phyloP scores from a whole-genome alignment of 64 coral and sea anemone genomes.

The Porites lutea region DNA sequence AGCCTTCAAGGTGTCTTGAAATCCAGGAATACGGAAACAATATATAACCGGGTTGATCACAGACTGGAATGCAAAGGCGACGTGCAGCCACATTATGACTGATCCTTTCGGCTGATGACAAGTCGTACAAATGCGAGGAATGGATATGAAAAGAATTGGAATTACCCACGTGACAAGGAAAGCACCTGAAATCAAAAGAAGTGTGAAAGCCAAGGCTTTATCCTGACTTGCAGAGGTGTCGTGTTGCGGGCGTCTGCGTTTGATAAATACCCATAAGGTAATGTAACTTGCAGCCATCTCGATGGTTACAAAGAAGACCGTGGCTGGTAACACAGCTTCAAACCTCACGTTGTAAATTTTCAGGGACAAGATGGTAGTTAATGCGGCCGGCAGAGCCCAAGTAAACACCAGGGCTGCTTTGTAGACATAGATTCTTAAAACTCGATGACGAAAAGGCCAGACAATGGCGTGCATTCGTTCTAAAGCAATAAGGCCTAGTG shows the following conservation, averaged over 20 bases:
- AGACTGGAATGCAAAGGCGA: not conserved
- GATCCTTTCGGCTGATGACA: not conserved
- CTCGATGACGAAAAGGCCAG: not conserved
- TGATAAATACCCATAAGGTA: not conserved
- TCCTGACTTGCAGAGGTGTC: not conserved
- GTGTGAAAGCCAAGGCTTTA: not conserved
- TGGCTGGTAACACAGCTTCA: not conserved
- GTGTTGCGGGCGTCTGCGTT: not conserved
- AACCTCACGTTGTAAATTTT: not conserved
- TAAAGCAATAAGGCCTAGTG: not conserved
- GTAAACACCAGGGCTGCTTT: not conserved
- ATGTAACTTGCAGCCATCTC: not conserved
- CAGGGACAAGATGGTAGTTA: not conserved
- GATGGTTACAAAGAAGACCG: not conserved
- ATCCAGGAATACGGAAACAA: not conserved
- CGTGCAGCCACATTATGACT: not conserved
- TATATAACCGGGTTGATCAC: constrained; percentile 21
- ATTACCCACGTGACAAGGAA: constrained; percentile 4
- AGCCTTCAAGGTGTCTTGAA: not conserved
- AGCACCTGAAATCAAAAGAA: not conserved
- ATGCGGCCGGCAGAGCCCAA: not conserved
- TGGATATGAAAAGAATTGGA: not conserved
- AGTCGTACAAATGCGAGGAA: not conserved
- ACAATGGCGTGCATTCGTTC: not conserved
- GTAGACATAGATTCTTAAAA: not conserved